phyloP scores from a whole-genome alignment of 2,113 vertebrate genomes.

The Crotalus tigris region DNA sequence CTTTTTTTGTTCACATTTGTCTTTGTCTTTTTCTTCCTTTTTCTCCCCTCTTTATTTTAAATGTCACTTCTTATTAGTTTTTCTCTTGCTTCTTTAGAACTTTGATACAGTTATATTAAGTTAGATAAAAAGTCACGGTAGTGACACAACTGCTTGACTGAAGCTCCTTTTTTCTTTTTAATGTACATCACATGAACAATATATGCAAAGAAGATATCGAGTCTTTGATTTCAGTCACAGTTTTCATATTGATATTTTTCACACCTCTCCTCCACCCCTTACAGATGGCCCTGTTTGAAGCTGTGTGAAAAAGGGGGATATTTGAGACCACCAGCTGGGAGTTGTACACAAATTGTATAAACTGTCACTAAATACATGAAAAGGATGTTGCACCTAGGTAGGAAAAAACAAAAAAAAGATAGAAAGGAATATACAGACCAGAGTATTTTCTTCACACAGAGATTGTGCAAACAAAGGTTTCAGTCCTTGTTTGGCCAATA shows the following conservation, averaged over 20 bases:
- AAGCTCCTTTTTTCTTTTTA: not conserved
- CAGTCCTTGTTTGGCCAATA: not conserved
- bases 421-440: not conserved
- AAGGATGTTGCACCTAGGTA: no score
- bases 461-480: not conserved
- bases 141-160: not conserved
- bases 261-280: not conserved
- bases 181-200: not conserved
- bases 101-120: not conserved
- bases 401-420: not conserved
- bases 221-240: not conserved
- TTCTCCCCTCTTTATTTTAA: not conserved
- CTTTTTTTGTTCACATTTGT: not conserved
- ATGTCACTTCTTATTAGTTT: not conserved
- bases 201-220: not conserved
- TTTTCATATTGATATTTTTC: not conserved
- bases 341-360: not conserved
- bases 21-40: not conserved
- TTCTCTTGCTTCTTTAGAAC: not conserved
- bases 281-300: not conserved
- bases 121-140: not conserved
- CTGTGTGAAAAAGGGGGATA: not conserved
- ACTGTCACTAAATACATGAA: not conserved
- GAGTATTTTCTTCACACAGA: not conserved
- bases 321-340: not conserved